Percentiles rank a stretch among this genome's conserved stretches.
Evolutionary conservation across 2,113 vertebrate genomes (phyloP).

Genomic region (Puma concolor): DNA sequence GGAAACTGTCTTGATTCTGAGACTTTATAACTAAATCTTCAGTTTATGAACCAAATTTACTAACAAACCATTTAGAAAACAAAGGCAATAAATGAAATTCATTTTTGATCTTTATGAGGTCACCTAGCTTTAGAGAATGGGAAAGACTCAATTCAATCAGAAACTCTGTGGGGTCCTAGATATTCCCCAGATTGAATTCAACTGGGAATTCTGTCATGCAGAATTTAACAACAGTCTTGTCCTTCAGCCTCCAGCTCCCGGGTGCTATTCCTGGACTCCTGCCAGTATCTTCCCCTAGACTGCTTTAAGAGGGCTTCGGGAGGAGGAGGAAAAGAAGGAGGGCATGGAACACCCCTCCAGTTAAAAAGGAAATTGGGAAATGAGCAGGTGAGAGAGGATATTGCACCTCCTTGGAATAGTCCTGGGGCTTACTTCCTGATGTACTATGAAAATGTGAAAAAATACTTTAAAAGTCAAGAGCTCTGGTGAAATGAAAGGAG

Average conservation of each 20-base stretch:
- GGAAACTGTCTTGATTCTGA: constrained; percentile 14
- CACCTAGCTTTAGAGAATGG: constrained; percentile 37
- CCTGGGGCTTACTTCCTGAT: not conserved
- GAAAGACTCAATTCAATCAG: constrained; percentile 67
- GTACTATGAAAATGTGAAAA: constrained; percentile 1
- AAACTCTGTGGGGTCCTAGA: constrained; percentile 68
- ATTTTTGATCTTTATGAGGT: constrained; percentile 41
- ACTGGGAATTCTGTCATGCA: constrained; percentile 60
- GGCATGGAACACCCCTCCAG: constrained; percentile 39
- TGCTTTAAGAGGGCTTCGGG: not conserved
- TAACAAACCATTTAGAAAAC: constrained; percentile 52
- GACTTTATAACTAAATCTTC: not conserved
- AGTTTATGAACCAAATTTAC: constrained; percentile 37
- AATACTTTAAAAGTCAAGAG: constrained; percentile 30
- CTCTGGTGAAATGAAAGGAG: not conserved
- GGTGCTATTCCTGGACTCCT: constrained; percentile 62
- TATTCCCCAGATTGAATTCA: constrained; percentile 49
- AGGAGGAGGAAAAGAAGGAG: constrained; percentile 12
- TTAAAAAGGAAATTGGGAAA: constrained; percentile 58
- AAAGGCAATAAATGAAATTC: constrained; percentile 52
- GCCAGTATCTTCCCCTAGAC: constrained; percentile 44
- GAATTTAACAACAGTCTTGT: constrained; percentile 71
- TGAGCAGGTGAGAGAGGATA: constrained; percentile 19
- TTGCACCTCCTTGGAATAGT: not conserved
- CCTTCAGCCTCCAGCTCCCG: constrained; percentile 66